phyloP scores from a whole-genome alignment of 1,140 invertebrate species.

The Megathymus violae region DNA sequence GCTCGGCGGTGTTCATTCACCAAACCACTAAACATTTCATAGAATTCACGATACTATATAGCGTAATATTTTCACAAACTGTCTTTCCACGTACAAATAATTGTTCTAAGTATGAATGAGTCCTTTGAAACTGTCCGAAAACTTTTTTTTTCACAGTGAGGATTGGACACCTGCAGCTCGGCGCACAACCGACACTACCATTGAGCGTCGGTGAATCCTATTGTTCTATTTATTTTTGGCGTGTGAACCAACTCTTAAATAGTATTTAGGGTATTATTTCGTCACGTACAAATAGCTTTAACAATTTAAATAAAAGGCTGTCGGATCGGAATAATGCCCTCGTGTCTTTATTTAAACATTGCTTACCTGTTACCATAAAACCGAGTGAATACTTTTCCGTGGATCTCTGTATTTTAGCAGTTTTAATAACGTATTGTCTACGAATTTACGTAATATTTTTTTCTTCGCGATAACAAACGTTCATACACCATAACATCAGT shows the following conservation, averaged over 20 bases:
- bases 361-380: conserved; percentile 5
- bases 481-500: too few relatives aligned
- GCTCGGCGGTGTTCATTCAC: conserved; percentile 20
- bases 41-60: conserved; percentile 14
- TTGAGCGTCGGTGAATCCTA: conserved; percentile 39
- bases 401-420: too few relatives aligned
- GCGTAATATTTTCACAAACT: conserved; percentile 23
- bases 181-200: conserved; percentile 42
- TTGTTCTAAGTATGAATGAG: conserved; percentile 50
- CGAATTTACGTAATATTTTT: too few relatives aligned
- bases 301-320: conserved; percentile 18
- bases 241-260: conserved; percentile 51
- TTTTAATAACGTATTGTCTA: too few relatives aligned
- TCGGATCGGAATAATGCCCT: conserved; percentile 25
- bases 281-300: conserved; percentile 42
- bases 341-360: conserved; percentile 13
- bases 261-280: conserved; percentile 48
- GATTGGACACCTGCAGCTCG: conserved; percentile 46
- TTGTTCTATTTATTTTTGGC: conserved; percentile 53
- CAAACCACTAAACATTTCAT: conserved; percentile 19
- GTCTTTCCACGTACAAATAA: conserved; percentile 31
- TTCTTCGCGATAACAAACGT: too few relatives aligned
- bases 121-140: conserved; percentile 41
- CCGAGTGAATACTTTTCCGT: too few relatives aligned
- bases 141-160: conserved; percentile 30